Base-by-base conservation (phyloP, 2,888 invertebrate species). In the Lasioglossum oenotherae region DNA sequence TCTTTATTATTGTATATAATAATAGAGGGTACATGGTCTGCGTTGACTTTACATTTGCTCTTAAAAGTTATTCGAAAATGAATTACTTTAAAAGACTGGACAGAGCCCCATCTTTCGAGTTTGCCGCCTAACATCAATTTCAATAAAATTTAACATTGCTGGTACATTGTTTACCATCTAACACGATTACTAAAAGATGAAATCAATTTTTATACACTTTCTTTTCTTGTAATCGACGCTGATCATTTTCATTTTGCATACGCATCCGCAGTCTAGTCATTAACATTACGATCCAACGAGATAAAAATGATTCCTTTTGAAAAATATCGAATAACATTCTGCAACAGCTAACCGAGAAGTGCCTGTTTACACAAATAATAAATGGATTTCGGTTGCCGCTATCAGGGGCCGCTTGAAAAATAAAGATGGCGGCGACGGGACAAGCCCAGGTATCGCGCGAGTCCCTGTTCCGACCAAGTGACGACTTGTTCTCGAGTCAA, bases 401-500 rank as follows among this genome's bases (percentile, higher is more conserved):
- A 16, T 1, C 6, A 64, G 31, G 31, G 8, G 23, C 4, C 2
- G 27, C n/a, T 38, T 57, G 0, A 0, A 31, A 76, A 73, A 31
- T 53, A 31, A 53, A 69, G 72, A 31, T 57, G 41, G 35, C 31
- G n/a, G 27, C 16, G 44, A 16, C 64, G 57, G 10, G 53, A 3
- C 23, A 38, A n/a, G n/a, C 67, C 23, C 74, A 83, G 76, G 44
- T 53, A 53, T 53, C 12, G 74, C 49, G 53, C 16, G 74, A 71
- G 44, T 64, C 27, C n/a, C 72, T 76, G 76, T 86, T 86, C 57
- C 67, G 8, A 14, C 16, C 1, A 38, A 44, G 5, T 4, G 8
- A 0, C 4, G 16, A 5, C 12, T 5, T 10, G 23, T 49, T 46
- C 27, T 75, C n/a, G 27, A 0, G 2, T 31, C 16, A 10, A 73